Evolutionary conservation across 1,140 invertebrate genomes (phyloP).

Genomic region (Camponotus vicinus): DNA sequence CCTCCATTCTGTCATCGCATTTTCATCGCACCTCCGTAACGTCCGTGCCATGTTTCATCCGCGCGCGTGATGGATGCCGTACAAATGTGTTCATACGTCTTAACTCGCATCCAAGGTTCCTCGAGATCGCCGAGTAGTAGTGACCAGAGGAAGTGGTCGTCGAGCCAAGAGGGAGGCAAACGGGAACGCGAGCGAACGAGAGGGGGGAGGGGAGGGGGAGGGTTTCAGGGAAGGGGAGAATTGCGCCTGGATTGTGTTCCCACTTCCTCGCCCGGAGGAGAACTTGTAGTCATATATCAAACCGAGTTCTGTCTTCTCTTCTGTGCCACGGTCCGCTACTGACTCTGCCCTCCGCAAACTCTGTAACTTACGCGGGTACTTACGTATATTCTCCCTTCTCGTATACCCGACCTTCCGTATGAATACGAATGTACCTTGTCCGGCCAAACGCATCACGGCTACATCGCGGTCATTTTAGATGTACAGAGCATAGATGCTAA

Average conservation of each 20-base stretch:
- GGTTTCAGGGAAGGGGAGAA: conserved; percentile 57
- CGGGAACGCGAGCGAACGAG: conserved; percentile 21
- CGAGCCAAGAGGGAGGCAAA: conserved; percentile 33
- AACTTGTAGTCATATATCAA: conserved; percentile 80
- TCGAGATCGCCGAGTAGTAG: conserved; percentile 34
- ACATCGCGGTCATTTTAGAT: conserved; percentile 4
- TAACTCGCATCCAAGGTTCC: conserved; percentile 58
- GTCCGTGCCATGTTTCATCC: conserved; percentile 65
- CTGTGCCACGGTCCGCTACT: conserved; percentile 61
- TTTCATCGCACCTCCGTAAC: conserved; percentile 64
- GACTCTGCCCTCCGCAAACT: conserved; percentile 73
- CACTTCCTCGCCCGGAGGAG: conserved; percentile 69
- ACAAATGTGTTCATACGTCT: conserved; percentile 77
- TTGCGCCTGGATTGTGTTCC: conserved; percentile 76
- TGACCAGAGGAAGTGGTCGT: conserved; percentile 64
- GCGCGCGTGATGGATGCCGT: conserved; percentile 66
- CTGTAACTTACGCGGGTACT: conserved; percentile 75
- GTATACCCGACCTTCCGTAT: conserved; percentile 63
- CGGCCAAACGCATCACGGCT: conserved; percentile 51
- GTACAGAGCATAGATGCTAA: background rate
- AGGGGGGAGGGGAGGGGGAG: background rate
- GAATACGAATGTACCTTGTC: conserved; percentile 72
- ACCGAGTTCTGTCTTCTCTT: conserved; percentile 76
- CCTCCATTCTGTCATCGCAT: conserved; percentile 68
- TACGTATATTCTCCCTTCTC: conserved; percentile 60